phyloP scores from a whole-genome alignment of 2,113 vertebrate species.

The Malaclemys terrapin region DNA sequence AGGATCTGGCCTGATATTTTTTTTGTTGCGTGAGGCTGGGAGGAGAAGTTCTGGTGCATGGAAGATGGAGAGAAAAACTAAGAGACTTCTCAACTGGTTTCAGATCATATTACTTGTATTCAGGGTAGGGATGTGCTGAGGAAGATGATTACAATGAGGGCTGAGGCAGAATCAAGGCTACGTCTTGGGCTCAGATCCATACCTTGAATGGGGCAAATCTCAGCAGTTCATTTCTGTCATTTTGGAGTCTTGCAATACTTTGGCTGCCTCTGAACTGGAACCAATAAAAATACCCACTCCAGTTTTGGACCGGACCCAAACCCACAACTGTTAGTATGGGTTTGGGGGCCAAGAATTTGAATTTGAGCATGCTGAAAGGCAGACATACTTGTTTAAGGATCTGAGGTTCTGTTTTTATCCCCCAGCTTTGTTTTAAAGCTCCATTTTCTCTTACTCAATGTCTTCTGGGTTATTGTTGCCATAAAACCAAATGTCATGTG shows the following conservation, averaged over 20 bases:
- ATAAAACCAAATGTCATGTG: conserved; percentile 10
- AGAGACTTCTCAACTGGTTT: background rate
- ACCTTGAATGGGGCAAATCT: background rate
- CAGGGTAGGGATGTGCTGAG: background rate
- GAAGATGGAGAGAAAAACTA: background rate
- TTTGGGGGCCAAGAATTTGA: background rate
- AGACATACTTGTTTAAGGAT: background rate
- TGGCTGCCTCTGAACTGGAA: background rate
- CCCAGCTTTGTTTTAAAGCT: background rate
- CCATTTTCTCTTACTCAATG: background rate
- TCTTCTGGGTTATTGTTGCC: background rate
- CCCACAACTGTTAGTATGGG: background rate
- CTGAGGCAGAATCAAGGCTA: background rate
- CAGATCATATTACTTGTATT: background rate
- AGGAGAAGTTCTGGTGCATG: background rate
- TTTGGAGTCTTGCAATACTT: background rate
- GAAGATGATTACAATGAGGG: background rate
- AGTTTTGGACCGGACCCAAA: background rate
- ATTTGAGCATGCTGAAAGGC: background rate
- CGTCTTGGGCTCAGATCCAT: background rate
- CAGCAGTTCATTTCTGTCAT: background rate
- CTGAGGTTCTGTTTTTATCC: background rate
- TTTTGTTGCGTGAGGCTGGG: background rate
- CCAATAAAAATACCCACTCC: background rate
- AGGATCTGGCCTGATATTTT: background rate